These are phyloP conservation scores for Gisinianus flammeolus DNA, from an alignment of 2,888 invertebrate genomes.

Conservation along the genomic window DNA sequence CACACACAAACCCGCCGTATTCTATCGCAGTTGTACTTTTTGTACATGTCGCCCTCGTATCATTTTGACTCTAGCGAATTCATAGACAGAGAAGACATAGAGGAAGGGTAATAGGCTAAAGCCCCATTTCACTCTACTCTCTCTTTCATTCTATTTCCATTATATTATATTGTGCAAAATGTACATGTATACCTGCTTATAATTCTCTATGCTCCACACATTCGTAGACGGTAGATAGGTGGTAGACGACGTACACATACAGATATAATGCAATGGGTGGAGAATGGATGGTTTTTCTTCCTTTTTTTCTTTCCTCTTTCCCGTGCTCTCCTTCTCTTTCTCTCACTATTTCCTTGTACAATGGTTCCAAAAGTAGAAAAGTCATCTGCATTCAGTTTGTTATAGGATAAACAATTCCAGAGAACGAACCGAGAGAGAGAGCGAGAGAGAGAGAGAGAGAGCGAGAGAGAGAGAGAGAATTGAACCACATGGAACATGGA, in stretches of 20 bases:
- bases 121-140: conserved; percentile 26
- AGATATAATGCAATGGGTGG: not conserved
- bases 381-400: conserved; percentile 29
- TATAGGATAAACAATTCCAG: conserved; percentile 23
- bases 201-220: not conserved
- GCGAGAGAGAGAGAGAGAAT: too few species aligned
- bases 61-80: not conserved
- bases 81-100: conserved; percentile 1
- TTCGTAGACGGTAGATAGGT: too few species aligned
- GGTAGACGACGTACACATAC: too few species aligned
- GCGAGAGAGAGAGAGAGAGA: too few species aligned
- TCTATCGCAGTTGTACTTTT: not conserved
- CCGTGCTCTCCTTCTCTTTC: not conserved
- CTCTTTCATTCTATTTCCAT: conserved; percentile 6
- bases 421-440: not conserved
- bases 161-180: conserved; percentile 13
- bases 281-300: not conserved
- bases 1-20: conserved; percentile 21
- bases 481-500: conserved; percentile 13
- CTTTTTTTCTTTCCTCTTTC: not conserved
- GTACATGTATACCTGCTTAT: not conserved
- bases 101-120: conserved; percentile 30
- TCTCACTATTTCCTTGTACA: not conserved
- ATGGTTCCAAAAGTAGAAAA: conserved; percentile 9
- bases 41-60: not conserved